phyloP scores from a whole-genome alignment of 2,113 vertebrate genomes.

The Drymodes brunneopygia region DNA sequence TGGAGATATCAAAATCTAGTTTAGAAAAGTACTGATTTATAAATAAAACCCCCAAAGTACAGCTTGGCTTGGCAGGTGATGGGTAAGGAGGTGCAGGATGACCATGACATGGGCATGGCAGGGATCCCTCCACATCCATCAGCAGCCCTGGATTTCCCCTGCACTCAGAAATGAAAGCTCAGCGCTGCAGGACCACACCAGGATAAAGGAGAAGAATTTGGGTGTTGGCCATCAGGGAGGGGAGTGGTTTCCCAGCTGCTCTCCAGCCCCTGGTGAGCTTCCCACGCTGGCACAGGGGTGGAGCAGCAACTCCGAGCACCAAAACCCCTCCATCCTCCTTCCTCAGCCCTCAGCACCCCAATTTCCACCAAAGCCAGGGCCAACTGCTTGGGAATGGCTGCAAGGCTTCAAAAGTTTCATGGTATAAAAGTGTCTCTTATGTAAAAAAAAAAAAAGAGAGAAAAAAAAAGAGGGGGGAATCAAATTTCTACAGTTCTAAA shows the following conservation, averaged over 20 bases:
- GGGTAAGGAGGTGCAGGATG: background rate
- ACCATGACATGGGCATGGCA: background rate
- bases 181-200: background rate
- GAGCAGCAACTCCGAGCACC: background rate
- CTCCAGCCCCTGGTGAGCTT: background rate
- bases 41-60: background rate
- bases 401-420: slow-evolving; percentile 1
- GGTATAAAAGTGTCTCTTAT: slow-evolving; percentile 18
- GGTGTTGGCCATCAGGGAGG: background rate
- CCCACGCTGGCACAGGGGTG: rapidly evolving
- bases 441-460: background rate
- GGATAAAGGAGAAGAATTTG: rapidly evolving
- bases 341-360: background rate
- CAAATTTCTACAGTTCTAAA: slow-evolving; percentile 69
- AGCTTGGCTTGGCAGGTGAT: background rate
- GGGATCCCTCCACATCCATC: background rate
- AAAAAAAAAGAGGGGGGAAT: background rate
- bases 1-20: slow-evolving; percentile 44
- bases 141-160: background rate
- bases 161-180: background rate
- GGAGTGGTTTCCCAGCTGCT: background rate
- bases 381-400: background rate
- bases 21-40: slow-evolving; percentile 21
- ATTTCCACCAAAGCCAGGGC: background rate
- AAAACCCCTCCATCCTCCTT: background rate